Percentiles rank a stretch among this genome's conserved stretches.
phyloP scores from a whole-genome alignment of 2,113 vertebrate species.

The Egretta garzetta region DNA sequence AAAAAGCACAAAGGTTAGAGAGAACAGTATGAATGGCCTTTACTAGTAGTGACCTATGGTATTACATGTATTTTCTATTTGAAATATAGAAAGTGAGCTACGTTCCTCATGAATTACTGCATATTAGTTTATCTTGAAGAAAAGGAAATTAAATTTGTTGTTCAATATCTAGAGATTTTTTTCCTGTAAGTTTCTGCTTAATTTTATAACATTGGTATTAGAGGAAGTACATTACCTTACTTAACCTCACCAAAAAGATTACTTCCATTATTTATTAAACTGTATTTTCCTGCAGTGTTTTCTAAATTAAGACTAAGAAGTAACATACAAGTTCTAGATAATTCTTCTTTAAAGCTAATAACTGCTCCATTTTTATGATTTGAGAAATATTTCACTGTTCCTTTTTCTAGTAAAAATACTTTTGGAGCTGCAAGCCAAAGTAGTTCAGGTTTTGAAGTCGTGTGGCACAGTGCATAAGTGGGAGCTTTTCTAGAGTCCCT shows the following conservation, averaged over 20 bases:
- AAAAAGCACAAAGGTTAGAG: not conserved
- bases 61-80: not conserved
- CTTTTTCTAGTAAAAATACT: not conserved
- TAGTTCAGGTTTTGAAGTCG: not conserved
- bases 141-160: not conserved
- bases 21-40: not conserved
- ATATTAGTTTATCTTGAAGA: not conserved
- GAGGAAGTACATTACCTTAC: not conserved
- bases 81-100: not conserved
- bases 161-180: not conserved
- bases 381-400: not conserved
- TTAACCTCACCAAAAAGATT: not conserved
- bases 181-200: not conserved
- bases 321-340: not conserved
- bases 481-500: not conserved
- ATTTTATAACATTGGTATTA: not conserved
- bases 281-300: not conserved
- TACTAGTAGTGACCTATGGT: not conserved
- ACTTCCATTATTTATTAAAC: not conserved
- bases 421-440: not conserved
- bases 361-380: not conserved
- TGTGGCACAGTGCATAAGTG: not conserved
- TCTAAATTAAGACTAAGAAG: not conserved
- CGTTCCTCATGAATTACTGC: not conserved
- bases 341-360: not conserved